Evolutionary conservation across 2,113 vertebrate species (phyloP).

Genomic region (Edolisoma coerulescens): DNA sequence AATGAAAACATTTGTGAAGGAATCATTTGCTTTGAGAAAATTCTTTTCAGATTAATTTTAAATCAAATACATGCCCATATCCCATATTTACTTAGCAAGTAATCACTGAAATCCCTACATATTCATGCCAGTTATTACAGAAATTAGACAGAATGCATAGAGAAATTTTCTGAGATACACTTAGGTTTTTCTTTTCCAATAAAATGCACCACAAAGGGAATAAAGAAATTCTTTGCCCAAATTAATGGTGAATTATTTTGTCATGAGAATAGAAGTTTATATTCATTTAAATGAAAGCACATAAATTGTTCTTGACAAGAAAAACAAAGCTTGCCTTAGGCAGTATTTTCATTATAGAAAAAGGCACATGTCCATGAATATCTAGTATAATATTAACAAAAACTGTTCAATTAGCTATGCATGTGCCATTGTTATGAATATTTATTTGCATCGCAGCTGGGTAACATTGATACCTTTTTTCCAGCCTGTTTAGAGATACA

Average conservation of each 20-base stretch:
- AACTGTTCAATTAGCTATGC: conserved; percentile 81
- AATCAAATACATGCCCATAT: conserved; percentile 38
- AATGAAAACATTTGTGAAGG: neutral
- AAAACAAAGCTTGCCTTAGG: conserved; percentile 82
- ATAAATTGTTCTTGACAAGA: conserved; percentile 83
- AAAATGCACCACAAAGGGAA: conserved; percentile 70
- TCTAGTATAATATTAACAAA: conserved; percentile 86
- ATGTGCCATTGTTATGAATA: conserved; percentile 80
- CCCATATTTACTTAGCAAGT: conserved; percentile 38
- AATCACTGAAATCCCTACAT: conserved; percentile 56
- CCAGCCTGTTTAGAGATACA: conserved; percentile 56
- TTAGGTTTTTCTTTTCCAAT: conserved; percentile 63
- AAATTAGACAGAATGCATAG: conserved; percentile 54
- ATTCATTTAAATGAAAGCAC: conserved; percentile 80
- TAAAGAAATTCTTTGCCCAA: conserved; percentile 75
- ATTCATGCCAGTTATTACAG: conserved; percentile 28
- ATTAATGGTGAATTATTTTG: conserved; percentile 79
- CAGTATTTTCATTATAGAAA: conserved; percentile 82
- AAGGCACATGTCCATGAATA: conserved; percentile 83
- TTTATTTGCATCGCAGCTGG: conserved; percentile 72
- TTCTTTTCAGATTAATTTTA: conserved; percentile 52
- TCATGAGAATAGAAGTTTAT: conserved; percentile 79
- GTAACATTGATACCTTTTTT: conserved; percentile 68
- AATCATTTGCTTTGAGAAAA: conserved; percentile 46
- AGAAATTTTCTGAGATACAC: conserved; percentile 52